phyloP scores from a whole-genome alignment of 2,888 invertebrate species.

The Agriopis aurantiaria region DNA sequence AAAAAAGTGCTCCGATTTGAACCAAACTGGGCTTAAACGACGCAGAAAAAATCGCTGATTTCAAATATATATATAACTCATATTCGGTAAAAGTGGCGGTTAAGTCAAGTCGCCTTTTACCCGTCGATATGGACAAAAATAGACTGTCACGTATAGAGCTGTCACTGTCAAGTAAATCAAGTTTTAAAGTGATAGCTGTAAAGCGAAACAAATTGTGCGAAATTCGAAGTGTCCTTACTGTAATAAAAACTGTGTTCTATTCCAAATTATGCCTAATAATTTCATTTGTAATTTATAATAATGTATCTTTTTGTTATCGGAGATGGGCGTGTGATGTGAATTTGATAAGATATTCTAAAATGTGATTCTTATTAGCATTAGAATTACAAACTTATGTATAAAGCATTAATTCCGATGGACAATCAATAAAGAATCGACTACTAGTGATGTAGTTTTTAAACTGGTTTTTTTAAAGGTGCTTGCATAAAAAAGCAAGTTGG shows the following conservation, averaged over 20 bases:
- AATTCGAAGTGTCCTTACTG: conserved; percentile 2
- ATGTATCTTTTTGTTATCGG: conserved; percentile 32
- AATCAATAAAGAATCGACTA: conserved; percentile 11
- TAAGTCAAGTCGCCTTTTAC: no score
- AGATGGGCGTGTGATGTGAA: conserved; percentile 22
- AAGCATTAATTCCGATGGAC: conserved; percentile 14
- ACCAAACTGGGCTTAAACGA: no score
- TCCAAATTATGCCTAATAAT: conserved; percentile 5
- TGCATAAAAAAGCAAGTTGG: neutral
- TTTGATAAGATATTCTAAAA: conserved; percentile 26
- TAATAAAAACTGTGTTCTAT: neutral
- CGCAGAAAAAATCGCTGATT: no score
- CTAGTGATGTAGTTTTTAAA: conserved; percentile 1
- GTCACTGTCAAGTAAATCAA: no score
- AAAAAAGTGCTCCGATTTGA: no score
- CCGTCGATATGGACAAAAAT: no score
- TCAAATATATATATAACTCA: no score
- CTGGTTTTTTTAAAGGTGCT: neutral
- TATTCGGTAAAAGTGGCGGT: no score
- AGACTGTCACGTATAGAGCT: no score
- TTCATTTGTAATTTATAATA: conserved; percentile 29
- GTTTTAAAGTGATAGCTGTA: no score
- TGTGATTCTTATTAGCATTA: conserved; percentile 24
- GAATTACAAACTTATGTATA: conserved; percentile 23
- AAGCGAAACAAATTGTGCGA: neutral